Base-by-base conservation (phyloP, 2,888 invertebrate species). In the Ferrisia virgata region DNA sequence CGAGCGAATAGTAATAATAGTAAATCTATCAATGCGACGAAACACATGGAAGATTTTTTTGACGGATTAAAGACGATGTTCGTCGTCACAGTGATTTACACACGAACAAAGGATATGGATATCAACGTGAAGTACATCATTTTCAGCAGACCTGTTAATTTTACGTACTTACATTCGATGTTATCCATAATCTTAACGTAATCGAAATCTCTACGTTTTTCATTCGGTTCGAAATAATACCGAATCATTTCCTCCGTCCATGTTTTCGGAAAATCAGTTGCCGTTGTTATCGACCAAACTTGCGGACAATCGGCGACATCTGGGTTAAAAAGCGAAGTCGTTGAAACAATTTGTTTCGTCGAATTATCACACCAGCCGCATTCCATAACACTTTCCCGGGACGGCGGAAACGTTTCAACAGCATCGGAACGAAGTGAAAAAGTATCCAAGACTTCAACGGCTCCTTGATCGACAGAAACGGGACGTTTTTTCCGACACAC, bases 231-330 rank as follows among this genome's bases (percentile, higher is more conserved):
- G 6, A 72, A 72, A 47, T 83, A 83, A 43, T 64, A 83, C 9
- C 33, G 25, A 25, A 83, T 83, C 83, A 83, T 83, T 1, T 47
- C 76, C 31, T 43, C 43, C 8, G 83, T 83, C 83, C 83, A 83
- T 33, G 72, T 31, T 31, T 43, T 83, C 9, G 83, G 83, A 76
- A 69, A 83, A 15, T 64, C 76, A 9, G 22, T 28, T 18, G 43
- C 40, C 31, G 43, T 47, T 9, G 22, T 22, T n/a, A n/a, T 47
- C 13, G 43, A 2, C 43, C n/a, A n/a, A n/a, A n/a, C n/a, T n/a
- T n/a, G n/a, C n/a, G n/a, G n/a, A n/a, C n/a, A n/a, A n/a, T n/a
- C n/a, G n/a, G n/a, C n/a, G n/a, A n/a, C n/a, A n/a, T n/a, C n/a
- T n/a, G n/a, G n/a, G n/a, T n/a, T n/a, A n/a, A n/a, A n/a, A n/a